A percentile compares a stretch with the other conserved stretches of the same genome.
phyloP scores from a whole-genome alignment of 2,888 invertebrate genomes.

The Drosophila limbata region DNA sequence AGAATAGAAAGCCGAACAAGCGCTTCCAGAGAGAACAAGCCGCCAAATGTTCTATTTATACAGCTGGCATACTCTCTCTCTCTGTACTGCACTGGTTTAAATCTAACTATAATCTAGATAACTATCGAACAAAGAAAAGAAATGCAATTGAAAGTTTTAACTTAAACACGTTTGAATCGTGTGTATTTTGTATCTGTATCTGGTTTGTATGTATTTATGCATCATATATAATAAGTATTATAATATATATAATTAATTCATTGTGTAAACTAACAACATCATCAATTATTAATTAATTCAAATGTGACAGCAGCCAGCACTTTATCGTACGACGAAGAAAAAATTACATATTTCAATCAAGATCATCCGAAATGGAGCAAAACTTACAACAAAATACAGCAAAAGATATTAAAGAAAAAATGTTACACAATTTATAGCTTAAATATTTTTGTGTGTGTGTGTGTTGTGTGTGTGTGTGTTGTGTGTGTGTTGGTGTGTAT shows the following conservation, averaged over 20 bases:
- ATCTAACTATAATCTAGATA: too few relatives aligned
- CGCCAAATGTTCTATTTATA: too few relatives aligned
- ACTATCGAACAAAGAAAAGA: not conserved
- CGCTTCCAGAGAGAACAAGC: too few relatives aligned
- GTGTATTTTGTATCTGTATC: constrained; percentile 33
- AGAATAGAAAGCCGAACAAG: too few relatives aligned
- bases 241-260: constrained; percentile 49
- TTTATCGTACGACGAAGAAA: constrained; percentile 46
- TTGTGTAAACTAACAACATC: constrained; percentile 76
- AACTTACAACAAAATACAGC: constrained; percentile 50
- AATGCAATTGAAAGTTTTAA: not conserved
- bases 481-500: constrained; percentile 15
- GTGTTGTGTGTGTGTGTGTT: constrained; percentile 24
- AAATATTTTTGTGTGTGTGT: constrained; percentile 25
- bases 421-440: constrained; percentile 45
- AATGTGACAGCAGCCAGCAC: constrained; percentile 61
- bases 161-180: constrained; percentile 26
- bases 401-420: constrained; percentile 49
- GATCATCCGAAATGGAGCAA: constrained; percentile 54
- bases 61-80: too few relatives aligned
- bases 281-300: constrained; percentile 59
- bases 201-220: constrained; percentile 17
- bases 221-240: constrained; percentile 25
- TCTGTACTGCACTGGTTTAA: too few relatives aligned
- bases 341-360: constrained; percentile 68